phyloP scores from a whole-genome alignment of 2,113 vertebrate genomes.

The Fukomys damarensis region DNA sequence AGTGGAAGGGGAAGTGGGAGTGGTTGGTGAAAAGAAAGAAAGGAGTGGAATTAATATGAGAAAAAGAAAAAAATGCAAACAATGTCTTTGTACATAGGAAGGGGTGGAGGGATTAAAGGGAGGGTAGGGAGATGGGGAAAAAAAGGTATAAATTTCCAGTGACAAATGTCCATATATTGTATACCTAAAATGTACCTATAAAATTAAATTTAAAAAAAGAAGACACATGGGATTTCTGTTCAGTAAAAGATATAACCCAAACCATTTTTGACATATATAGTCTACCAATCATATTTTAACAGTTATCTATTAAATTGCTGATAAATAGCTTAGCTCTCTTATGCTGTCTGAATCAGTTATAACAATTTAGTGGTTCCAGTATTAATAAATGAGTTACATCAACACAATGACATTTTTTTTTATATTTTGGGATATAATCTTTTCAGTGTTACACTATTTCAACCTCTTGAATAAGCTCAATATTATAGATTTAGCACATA shows the following conservation, averaged over 20 bases:
- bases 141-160: no score
- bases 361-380: background rate
- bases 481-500: background rate
- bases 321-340: background rate
- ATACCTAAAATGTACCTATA: no score
- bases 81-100: no score
- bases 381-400: background rate
- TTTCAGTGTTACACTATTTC: background rate
- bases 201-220: no score
- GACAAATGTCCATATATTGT: no score
- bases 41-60: no score
- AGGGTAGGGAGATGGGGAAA: no score
- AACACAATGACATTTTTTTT: background rate
- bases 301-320: background rate
- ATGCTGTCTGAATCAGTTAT: background rate
- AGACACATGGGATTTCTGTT: no score
- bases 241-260: background rate
- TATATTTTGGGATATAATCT: background rate
- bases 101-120: no score
- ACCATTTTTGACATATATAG: background rate
- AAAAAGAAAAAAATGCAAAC: no score
- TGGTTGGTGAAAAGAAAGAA: no score
- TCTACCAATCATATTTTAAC: background rate
- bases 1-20: no score
- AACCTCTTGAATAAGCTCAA: background rate